Evolutionary conservation across 2,113 vertebrate genomes (phyloP).

Genomic region (Scomber japonicus): DNA sequence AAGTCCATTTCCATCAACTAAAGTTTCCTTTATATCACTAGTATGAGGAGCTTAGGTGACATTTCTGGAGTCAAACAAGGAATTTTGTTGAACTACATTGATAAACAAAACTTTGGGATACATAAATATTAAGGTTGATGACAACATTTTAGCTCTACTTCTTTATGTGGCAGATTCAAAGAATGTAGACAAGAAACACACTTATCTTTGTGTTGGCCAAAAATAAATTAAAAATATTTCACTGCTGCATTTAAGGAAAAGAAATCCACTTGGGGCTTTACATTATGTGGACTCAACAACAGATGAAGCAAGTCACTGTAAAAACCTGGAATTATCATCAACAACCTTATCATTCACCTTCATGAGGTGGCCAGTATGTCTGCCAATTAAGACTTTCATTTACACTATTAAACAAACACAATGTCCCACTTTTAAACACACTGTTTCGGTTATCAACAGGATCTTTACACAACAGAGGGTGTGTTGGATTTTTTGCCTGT

Average conservation of each 20-base stretch:
- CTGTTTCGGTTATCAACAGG: slow-evolving; percentile 37
- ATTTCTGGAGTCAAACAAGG: not conserved
- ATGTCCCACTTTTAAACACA: slow-evolving; percentile 31
- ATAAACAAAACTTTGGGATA: not conserved
- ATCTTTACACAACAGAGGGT: slow-evolving; percentile 46
- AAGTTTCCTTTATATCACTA: not conserved
- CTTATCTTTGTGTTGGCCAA: not conserved
- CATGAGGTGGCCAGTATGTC: slow-evolving; percentile 6
- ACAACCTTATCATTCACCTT: slow-evolving; percentile 9
- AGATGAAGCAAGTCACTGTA: slow-evolving; percentile 2
- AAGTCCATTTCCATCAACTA: not conserved
- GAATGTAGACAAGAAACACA: not conserved
- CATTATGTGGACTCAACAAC: slow-evolving; percentile 6
- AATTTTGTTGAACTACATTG: not conserved
- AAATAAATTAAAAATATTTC: not conserved
- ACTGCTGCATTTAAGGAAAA: slow-evolving; percentile 1
- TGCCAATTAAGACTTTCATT: slow-evolving; percentile 20
- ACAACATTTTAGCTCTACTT: slow-evolving; percentile 3
- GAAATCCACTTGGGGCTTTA: slow-evolving; percentile 9
- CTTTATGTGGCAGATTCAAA: not conserved
- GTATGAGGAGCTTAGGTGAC: not conserved
- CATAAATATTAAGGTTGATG: not conserved
- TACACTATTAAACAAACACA: slow-evolving; percentile 33
- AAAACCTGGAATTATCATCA: not conserved
- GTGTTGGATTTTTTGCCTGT: slow-evolving; percentile 21